A percentile compares a stretch with the other conserved stretches of the same genome.
Conservation (phyloP, 2,888 invertebrate species). For the Zeuzera pyrina region DNA sequence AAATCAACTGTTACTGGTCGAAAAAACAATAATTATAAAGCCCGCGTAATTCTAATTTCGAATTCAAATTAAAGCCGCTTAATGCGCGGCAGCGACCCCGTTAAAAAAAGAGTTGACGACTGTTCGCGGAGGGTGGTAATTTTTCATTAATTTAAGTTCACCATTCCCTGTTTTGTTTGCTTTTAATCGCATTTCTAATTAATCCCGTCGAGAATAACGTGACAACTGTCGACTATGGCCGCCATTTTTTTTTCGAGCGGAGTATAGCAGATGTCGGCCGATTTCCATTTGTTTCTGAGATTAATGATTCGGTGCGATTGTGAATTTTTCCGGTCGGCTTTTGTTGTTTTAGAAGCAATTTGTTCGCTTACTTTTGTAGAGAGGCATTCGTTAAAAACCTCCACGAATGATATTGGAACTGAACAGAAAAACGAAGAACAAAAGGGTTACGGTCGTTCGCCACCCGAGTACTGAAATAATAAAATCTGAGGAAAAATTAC, state of each 20-base stretch:
- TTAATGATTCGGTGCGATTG: constrained; percentile 73
- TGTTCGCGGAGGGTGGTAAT: constrained; percentile 71
- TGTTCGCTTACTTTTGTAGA: constrained; percentile 70
- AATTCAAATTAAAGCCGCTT: constrained; percentile 75
- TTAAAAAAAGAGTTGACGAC: constrained; percentile 73
- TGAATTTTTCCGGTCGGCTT: constrained; percentile 73
- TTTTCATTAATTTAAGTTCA: constrained; percentile 75
- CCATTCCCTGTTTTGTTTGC: constrained; percentile 74
- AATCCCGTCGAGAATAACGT: constrained; percentile 74
- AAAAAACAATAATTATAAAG: constrained; percentile 71
- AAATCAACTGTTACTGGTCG: constrained; percentile 61
- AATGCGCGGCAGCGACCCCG: constrained; percentile 72
- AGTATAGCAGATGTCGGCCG: constrained; percentile 72
- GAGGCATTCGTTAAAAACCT: constrained; percentile 62
- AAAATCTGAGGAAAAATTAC: neutral
- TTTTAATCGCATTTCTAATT: constrained; percentile 74
- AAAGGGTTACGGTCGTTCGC: constrained; percentile 24
- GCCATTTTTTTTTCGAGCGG: constrained; percentile 62
- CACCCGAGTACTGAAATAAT: neutral
- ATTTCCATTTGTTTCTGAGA: constrained; percentile 74
- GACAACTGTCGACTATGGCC: constrained; percentile 71
- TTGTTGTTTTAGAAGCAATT: constrained; percentile 74
- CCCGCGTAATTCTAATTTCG: constrained; percentile 74
- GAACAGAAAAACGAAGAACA: constrained; percentile 42
- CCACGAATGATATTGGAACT: constrained; percentile 60